Evolutionary conservation across 2,113 vertebrate genomes (phyloP).

Genomic region (Rhynchopsitta pachyrhyncha): DNA sequence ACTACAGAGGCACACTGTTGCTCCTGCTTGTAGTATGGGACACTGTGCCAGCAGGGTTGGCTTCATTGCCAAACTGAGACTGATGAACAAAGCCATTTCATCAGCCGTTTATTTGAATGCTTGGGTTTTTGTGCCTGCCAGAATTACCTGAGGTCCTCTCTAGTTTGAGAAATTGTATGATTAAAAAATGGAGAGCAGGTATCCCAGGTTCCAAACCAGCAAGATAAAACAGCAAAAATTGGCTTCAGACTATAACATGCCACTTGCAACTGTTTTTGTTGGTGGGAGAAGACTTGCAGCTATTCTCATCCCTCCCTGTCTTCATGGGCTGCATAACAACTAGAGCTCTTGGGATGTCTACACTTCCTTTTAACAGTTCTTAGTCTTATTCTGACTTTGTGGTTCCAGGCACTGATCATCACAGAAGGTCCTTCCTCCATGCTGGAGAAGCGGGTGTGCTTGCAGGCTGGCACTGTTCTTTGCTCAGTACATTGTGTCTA

Average conservation of each 20-base stretch:
- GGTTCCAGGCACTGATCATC: not conserved
- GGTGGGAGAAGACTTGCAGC: not conserved
- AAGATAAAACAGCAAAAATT: not conserved
- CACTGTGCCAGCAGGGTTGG: not conserved
- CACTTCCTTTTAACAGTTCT: not conserved
- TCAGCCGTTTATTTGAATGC: no score
- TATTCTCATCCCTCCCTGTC: not conserved
- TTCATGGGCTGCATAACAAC: not conserved
- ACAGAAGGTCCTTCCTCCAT: not conserved
- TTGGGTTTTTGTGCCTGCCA: not conserved
- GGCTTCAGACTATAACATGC: fast-evolving
- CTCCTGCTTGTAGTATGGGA: not conserved
- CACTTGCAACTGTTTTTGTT: not conserved
- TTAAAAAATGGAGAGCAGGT: not conserved
- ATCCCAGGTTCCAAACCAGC: not conserved
- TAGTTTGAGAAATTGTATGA: not conserved
- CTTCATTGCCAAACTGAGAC: not conserved
- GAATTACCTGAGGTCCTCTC: not conserved
- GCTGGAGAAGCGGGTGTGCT: not conserved
- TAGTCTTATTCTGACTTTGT: not conserved
- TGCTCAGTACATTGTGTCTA: not conserved
- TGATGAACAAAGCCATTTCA: not conserved
- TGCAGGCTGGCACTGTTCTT: not conserved
- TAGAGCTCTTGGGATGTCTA: not conserved
- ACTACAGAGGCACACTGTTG: not conserved